phyloP scores from a whole-genome alignment of 2,113 vertebrate species.

The Sceloporus undulatus region DNA sequence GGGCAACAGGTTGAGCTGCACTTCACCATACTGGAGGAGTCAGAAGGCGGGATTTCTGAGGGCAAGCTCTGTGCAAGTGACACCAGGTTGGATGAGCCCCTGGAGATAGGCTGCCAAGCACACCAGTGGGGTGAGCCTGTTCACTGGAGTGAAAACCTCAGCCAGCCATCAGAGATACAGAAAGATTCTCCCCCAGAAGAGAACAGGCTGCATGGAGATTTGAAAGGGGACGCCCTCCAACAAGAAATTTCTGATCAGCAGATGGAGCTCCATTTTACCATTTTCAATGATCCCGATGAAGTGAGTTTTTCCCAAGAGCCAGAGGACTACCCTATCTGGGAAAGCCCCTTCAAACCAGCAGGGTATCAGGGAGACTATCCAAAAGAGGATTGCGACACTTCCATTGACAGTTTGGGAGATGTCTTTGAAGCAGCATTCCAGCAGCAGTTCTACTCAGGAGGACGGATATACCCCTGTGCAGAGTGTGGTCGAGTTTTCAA shows the following conservation, averaged over 20 bases:
- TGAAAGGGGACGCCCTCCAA: slow-evolving; percentile 24
- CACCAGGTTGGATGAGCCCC: background rate
- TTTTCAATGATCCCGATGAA: slow-evolving; percentile 21
- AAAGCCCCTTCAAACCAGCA: slow-evolving; percentile 24
- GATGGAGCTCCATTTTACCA: slow-evolving; percentile 7
- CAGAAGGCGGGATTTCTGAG: slow-evolving; percentile 36
- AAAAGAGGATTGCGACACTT: slow-evolving; percentile 57
- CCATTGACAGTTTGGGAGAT: slow-evolving; percentile 66
- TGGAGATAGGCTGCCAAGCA: background rate
- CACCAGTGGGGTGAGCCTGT: background rate
- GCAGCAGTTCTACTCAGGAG: slow-evolving; percentile 65
- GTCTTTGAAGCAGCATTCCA: slow-evolving; percentile 50
- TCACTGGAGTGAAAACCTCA: background rate
- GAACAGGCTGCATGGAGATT: slow-evolving; percentile 27
- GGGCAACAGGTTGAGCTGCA: slow-evolving; percentile 40
- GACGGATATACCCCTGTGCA: slow-evolving; percentile 75
- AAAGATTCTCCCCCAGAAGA: background rate
- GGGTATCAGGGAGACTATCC: slow-evolving; percentile 25
- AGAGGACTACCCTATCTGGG: slow-evolving; percentile 18
- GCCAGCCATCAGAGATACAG: background rate
- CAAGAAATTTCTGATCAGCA: slow-evolving; percentile 21
- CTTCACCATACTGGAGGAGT: slow-evolving; percentile 41
- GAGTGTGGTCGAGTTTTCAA: slow-evolving; percentile 80
- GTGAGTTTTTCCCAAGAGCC: slow-evolving; percentile 1
- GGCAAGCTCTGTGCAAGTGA: slow-evolving; percentile 33